Conservation (phyloP, 2,888 invertebrate species). For the Rotaria sp. region DNA sequence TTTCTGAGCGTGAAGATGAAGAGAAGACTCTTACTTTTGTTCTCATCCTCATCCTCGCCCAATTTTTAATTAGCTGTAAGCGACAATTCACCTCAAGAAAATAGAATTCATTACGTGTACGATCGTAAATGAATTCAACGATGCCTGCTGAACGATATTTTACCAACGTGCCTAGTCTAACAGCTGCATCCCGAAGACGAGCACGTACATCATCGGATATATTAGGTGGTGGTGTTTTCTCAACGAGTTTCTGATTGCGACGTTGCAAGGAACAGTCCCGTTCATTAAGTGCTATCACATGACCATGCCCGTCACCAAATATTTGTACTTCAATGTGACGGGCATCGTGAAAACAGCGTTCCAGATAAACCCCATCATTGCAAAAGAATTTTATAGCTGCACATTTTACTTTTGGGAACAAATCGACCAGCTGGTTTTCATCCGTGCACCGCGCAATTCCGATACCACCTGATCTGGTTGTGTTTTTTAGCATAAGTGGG, state of each 20-base stretch:
- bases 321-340: constrained; percentile 45
- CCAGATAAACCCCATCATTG: constrained; percentile 44
- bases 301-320: not conserved
- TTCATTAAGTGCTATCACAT: not conserved
- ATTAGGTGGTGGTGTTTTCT: not conserved
- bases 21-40: too few relatives aligned
- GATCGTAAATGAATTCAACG: not conserved
- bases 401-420: not conserved
- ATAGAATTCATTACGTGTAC: not conserved
- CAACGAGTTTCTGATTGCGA: not conserved
- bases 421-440: constrained; percentile 16
- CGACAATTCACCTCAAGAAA: not conserved
- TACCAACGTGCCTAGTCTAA: not conserved
- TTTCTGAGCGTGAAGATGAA: too few relatives aligned
- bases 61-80: not conserved
- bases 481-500: constrained; percentile 39
- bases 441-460: constrained; percentile 27
- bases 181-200: not conserved
- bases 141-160: not conserved
- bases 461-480: constrained; percentile 40
- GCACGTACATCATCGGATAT: not conserved
- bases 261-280: not conserved
- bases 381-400: constrained; percentile 45
- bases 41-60: too few relatives aligned
- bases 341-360: constrained; percentile 46